Base-by-base conservation (phyloP, 2,113 vertebrate genomes). In the Solenodon paradoxus region DNA sequence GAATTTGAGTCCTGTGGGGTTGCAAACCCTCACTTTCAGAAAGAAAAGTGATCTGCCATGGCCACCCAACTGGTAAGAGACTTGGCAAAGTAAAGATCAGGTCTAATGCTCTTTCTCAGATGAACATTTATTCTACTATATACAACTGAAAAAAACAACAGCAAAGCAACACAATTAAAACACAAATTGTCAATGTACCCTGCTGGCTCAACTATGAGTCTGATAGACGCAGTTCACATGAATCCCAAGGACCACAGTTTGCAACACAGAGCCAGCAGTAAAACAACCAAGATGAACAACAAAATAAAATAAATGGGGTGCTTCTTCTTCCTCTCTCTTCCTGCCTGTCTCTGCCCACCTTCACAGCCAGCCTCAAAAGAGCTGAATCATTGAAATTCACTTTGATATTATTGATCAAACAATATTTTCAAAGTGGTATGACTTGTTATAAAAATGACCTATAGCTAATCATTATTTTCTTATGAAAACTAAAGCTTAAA, bases 401-500 rank as follows among this genome's bases (percentile, higher is more conserved):
- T 72, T 83, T 83, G 38, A 53, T 0, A 55, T 75, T 35, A 91
- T 24, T 26, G 66, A 78, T 9, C 22, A 80, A 90, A 85, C 38
- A 61, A 47, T 74, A 82, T 53, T 88, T 72, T 88, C 53, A 49
- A 95, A 78, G 96, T 64, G 20, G 13, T 78, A n/a, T 32, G 35
- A 95, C 40, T 81, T 80, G 20, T 32, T 78, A 45, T 72, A 86
- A 86, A 92, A 85, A 78, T 92, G 47, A 75, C 13, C 30, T 86
- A 61, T 61, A 22, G 47, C 38, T 80, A 59, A 68, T 59, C 38
- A 68, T 7, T 55, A 32, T 63, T 81, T 95, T 84, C 61, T 92
- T 16, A 75, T 84, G 90, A 55, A 94, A 85, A 84, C 9, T 66
- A 90, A 45, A 69, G 82, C 19, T 82, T 91, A 89, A 94, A 91